phyloP scores from a whole-genome alignment of 1,140 invertebrate species.

The Macrobrachium nipponense region DNA sequence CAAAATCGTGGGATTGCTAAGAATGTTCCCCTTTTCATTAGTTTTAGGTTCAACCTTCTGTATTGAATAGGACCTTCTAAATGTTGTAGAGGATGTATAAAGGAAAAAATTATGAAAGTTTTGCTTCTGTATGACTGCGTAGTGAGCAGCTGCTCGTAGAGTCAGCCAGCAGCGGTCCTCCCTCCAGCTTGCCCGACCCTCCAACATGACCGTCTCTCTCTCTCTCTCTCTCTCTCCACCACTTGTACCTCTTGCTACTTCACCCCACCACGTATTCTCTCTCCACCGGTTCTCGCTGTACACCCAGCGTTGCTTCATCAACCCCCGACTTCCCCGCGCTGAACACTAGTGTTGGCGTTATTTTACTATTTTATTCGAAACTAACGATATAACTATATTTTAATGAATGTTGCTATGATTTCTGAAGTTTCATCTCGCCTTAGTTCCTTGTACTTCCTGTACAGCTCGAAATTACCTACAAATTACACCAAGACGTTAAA shows the following conservation, averaged over 20 bases:
- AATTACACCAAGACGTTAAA: too few relatives aligned
- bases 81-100: constrained; percentile 5
- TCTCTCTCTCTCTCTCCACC: constrained; percentile 21
- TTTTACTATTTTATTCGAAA: too few relatives aligned
- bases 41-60: background rate
- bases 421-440: too few relatives aligned
- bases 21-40: background rate
- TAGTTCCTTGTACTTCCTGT: too few relatives aligned
- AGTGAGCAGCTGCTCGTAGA: constrained; percentile 27
- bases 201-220: constrained; percentile 16
- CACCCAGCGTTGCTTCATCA: too few relatives aligned
- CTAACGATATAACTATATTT: too few relatives aligned
- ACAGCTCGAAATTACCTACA: too few relatives aligned
- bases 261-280: too few relatives aligned
- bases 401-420: too few relatives aligned
- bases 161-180: background rate
- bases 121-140: constrained; percentile 35
- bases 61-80: constrained; percentile 7
- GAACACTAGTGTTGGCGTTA: too few relatives aligned
- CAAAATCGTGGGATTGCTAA: background rate
- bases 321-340: too few relatives aligned
- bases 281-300: too few relatives aligned
- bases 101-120: constrained; percentile 15
- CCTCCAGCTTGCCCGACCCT: background rate
- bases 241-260: constrained; percentile 1